Evolutionary conservation across 2,797 vertebrate species (phyloP).

Genomic region (Propithecus deckenii): DNA sequence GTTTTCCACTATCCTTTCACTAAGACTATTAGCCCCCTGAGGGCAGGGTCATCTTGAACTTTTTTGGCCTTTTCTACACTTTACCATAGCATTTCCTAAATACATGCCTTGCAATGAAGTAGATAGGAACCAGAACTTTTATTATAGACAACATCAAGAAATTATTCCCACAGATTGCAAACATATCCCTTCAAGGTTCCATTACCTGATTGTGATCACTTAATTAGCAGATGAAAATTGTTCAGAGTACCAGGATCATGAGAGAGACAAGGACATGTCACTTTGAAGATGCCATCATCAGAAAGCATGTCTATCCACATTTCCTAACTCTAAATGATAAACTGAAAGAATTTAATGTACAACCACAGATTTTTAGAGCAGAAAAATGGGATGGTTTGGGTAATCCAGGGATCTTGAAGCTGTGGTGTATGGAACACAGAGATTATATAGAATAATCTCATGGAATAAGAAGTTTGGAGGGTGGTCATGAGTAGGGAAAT

Average conservation of each 20-base stretch:
- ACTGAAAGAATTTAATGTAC: background rate
- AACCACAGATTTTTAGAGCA: background rate
- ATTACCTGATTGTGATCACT: background rate
- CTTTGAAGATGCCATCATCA: background rate
- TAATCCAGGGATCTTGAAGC: background rate
- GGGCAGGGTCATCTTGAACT: background rate
- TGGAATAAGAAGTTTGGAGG: background rate
- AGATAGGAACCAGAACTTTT: background rate
- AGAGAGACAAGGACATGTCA: background rate
- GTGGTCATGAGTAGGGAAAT: background rate
- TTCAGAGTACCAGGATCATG: background rate
- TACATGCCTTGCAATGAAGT: background rate
- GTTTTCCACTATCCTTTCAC: background rate
- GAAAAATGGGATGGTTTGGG: background rate
- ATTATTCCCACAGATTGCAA: constrained; percentile 15
- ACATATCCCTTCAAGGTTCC: background rate
- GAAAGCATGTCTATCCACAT: background rate
- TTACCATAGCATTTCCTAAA: background rate
- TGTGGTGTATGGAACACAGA: background rate
- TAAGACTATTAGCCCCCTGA: background rate
- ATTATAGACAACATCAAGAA: background rate
- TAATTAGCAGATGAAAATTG: background rate
- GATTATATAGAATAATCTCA: background rate
- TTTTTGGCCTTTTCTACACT: background rate
- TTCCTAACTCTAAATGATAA: background rate